Percentiles rank a stretch among this genome's conserved stretches.
These are phyloP conservation scores for Oreohelix idahoensis DNA, from an alignment of 1,140 invertebrate species.

Conservation along the genomic window DNA sequence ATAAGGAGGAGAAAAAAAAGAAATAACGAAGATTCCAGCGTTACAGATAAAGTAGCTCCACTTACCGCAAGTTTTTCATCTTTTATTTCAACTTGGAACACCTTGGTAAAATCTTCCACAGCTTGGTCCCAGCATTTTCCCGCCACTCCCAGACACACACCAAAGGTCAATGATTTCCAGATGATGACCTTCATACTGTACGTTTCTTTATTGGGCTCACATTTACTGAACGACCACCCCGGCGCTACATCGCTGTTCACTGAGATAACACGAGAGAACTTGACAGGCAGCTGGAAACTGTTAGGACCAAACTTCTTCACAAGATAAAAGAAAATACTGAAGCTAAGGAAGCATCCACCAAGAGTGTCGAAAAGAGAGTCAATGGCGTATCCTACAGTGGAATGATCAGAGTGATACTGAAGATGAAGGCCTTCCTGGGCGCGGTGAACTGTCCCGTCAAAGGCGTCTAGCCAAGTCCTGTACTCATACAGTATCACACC, in stretches of 20 bases:
- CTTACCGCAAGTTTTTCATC: background rate
- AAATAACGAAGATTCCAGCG: too few relatives aligned
- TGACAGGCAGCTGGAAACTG: background rate
- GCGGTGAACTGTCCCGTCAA: constrained; percentile 67
- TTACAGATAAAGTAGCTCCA: too few relatives aligned
- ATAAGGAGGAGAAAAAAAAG: too few relatives aligned
- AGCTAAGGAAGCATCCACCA: constrained; percentile 53
- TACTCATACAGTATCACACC: constrained; percentile 62
- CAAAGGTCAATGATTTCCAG: constrained; percentile 55
- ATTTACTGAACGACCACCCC: constrained; percentile 28
- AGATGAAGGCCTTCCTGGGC: constrained; percentile 47
- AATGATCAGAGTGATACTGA: constrained; percentile 54
- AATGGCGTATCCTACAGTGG: constrained; percentile 62
- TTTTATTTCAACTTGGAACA: constrained; percentile 49
- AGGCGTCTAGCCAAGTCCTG: constrained; percentile 63
- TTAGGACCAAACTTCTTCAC: constrained; percentile 48
- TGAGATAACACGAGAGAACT: background rate
- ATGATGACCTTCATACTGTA: constrained; percentile 52
- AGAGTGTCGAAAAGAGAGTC: constrained; percentile 60
- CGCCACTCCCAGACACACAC: constrained; percentile 50
- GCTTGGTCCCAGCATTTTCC: constrained; percentile 54
- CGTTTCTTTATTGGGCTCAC: background rate
- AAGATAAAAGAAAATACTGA: constrained; percentile 54
- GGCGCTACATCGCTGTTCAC: background rate
- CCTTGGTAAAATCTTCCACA: constrained; percentile 46